Evolutionary conservation across 2,888 invertebrate genomes (phyloP), one percentile per base, ranked within the genome.

Genomic region (Sinopyrophorus schimmeli): DNA sequence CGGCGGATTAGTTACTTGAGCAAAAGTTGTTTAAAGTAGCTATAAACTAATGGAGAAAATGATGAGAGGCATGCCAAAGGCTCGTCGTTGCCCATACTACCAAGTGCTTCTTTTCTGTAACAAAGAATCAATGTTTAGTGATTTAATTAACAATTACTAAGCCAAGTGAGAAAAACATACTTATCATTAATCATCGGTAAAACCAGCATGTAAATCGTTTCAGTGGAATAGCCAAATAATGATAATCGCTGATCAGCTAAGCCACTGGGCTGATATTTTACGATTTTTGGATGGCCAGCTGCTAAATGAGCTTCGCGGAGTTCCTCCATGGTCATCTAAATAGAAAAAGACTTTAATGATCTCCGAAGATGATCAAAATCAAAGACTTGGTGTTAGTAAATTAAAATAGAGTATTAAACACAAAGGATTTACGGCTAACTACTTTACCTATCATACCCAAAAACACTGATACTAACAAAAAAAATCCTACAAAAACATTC

Each of bases 61-160:
- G 85, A 81, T 1, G 98, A 99, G 15, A 99, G 81, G 66, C 99
- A 99, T 5, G 99, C 99, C 59, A 99, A 76, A 0, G 99, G 98
- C 0, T 92, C 92, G 75, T 99, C 99, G 73, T 99, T 99, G 48
- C 99, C 99, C 99, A 99, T 99, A 16, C 97, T 98, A 40, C 99
- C 99, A 12, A 99, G 79, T 1, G 97, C 93, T 77, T 99, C 98
- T 77, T 98, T 98, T 73, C 95, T 96, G 73, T 18, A 75, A 68
- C n/a, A n/a, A n/a, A n/a, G n/a, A n/a, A n/a, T n/a, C n/a, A n/a
- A n/a, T n/a, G n/a, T n/a, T 27, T 21, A 9, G 9, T n/a, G 2
- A 3, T 2, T 21, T 3, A 2, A 21, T 21, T 2, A 21, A 21
- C 2, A 5, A 21, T 5, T 2, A n/a, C 7, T n/a, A 21, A n/a